These are phyloP conservation scores for Emys orbicularis DNA, from an alignment of 2,797 vertebrate genomes.

Conservation along the genomic window DNA sequence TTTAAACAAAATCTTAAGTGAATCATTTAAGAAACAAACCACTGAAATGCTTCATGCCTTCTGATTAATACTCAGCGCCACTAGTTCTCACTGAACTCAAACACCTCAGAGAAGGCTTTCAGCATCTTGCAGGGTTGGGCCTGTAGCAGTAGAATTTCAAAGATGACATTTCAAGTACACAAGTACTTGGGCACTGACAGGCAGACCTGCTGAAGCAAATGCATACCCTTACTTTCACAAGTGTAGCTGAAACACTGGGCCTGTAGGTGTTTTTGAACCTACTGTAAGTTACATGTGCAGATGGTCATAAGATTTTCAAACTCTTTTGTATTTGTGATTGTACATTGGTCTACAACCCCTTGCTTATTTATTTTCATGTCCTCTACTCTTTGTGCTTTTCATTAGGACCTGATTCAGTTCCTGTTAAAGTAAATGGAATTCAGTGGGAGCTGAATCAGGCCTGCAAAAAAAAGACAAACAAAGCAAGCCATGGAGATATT, in stretches of 20 bases:
- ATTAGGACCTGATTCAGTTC: background rate
- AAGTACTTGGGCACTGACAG: too few species aligned
- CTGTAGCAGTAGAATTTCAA: background rate
- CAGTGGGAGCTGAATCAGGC: background rate
- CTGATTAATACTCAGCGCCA: constrained; percentile 15
- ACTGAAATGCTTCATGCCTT: constrained; percentile 28
- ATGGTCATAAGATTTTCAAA: background rate
- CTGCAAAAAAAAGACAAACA: background rate
- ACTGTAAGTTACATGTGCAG: background rate
- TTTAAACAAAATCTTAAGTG: background rate
- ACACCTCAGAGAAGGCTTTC: constrained; percentile 8
- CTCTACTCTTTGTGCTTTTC: background rate
- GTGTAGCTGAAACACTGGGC: background rate
- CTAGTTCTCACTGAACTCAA: constrained; percentile 16
- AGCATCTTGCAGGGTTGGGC: background rate
- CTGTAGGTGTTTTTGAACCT: background rate
- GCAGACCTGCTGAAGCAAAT: background rate
- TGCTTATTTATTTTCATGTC: background rate
- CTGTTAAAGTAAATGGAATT: background rate
- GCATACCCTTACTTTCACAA: constrained; percentile 10
- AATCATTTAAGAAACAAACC: constrained; percentile 16
- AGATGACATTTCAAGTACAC: background rate
- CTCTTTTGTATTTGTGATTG: background rate
- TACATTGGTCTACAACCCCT: background rate
- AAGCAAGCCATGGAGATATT: background rate